Conservation (phyloP, 2,888 invertebrate genomes). For the Fabriciana adippe region DNA sequence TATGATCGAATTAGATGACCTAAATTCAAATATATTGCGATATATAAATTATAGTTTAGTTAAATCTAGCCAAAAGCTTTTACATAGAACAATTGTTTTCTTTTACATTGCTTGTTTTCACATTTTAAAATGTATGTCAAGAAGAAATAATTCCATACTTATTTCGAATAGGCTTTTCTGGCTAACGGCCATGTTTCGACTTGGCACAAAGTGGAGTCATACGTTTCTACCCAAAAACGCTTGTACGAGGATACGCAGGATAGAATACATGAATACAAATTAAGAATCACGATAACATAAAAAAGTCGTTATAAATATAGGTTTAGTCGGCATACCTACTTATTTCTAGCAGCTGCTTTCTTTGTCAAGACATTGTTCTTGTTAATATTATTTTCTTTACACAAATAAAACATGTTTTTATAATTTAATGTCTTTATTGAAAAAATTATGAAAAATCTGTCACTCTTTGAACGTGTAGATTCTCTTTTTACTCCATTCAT, state of each 20-base stretch:
- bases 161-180: slow-evolving; percentile 25
- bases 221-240: slow-evolving; percentile 25
- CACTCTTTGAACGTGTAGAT: no score
- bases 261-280: slow-evolving; percentile 18
- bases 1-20: slow-evolving; percentile 8
- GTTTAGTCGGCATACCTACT: no score
- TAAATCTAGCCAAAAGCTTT: no score
- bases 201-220: slow-evolving; percentile 26
- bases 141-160: slow-evolving; percentile 8
- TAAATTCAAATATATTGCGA: slow-evolving; percentile 2
- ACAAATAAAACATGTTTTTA: no score
- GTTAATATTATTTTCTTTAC: no score
- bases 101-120: neutral
- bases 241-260: slow-evolving; percentile 24
- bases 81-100: no score
- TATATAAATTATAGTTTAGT: no score
- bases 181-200: slow-evolving; percentile 25
- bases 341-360: no score
- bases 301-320: neutral
- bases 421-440: no score
- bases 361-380: no score
- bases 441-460: no score
- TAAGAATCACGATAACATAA: slow-evolving; percentile 1
- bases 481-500: no score
- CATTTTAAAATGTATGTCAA: slow-evolving; percentile 1